Conservation (phyloP, 2,797 vertebrate species). For the Gallinago nigripennis region DNA sequence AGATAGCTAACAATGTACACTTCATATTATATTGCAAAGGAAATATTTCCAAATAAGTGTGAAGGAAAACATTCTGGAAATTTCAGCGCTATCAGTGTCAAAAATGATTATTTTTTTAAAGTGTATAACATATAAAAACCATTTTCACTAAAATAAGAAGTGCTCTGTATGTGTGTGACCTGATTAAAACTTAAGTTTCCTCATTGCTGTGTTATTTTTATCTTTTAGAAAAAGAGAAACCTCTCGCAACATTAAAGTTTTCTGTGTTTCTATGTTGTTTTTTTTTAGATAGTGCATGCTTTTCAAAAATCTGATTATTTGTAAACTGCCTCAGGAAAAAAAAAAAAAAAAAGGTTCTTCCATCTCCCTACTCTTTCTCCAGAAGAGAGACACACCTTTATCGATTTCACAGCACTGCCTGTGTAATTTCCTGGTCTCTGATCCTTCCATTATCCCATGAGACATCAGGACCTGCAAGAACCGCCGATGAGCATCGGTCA, state of each 20-base stretch:
- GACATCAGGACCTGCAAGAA: constrained; percentile 91
- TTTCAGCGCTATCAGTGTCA: background rate
- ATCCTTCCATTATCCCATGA: constrained; percentile 82
- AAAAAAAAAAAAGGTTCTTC: background rate
- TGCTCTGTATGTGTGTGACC: background rate
- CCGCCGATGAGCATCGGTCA: constrained; percentile 86
- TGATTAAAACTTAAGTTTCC: background rate
- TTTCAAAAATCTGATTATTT: background rate
- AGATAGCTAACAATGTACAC: background rate
- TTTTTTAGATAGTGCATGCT: background rate
- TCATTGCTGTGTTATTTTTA: background rate
- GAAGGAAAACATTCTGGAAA: background rate
- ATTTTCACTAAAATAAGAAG: background rate
- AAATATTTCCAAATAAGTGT: background rate
- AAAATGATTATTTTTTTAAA: background rate
- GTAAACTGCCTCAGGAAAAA: background rate
- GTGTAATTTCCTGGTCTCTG: constrained; percentile 75
- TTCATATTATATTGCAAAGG: background rate
- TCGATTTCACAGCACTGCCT: constrained; percentile 83
- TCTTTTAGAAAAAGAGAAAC: background rate
- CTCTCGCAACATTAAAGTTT: background rate
- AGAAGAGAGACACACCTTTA: constrained; percentile 73
- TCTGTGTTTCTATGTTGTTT: background rate
- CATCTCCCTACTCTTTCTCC: background rate
- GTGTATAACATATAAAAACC: background rate